These are phyloP conservation scores for Cairina moschata DNA, from an alignment of 2,113 vertebrate genomes.

Conservation along the genomic window DNA sequence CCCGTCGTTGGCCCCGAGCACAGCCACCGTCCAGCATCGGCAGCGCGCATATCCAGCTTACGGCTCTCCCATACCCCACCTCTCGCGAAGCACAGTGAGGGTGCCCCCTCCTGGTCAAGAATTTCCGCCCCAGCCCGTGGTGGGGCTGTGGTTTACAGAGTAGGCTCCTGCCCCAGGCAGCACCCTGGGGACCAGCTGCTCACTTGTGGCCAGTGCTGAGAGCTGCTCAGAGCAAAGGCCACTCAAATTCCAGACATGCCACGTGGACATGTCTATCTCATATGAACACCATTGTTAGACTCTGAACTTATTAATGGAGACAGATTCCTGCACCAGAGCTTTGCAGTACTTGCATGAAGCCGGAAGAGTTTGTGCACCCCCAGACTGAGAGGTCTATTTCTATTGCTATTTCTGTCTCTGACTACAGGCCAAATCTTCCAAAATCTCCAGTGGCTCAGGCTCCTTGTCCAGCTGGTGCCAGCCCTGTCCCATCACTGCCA, in stretches of 20 bases:
- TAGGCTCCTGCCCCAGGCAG: neutral
- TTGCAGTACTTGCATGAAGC: neutral
- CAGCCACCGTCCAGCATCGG: too few relatives aligned
- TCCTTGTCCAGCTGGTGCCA: neutral
- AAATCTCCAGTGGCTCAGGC: neutral
- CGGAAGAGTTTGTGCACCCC: neutral
- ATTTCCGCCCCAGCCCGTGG: too few relatives aligned
- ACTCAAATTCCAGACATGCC: neutral
- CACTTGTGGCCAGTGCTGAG: neutral
- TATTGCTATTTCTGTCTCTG: neutral
- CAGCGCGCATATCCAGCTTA: neutral
- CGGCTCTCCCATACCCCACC: neutral
- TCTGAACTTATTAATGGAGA: neutral
- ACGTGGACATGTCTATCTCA: fast-evolving
- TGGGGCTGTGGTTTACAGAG: neutral
- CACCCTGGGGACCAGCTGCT: neutral
- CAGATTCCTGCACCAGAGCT: too few relatives aligned
- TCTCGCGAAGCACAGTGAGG: neutral
- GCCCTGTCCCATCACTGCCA: neutral
- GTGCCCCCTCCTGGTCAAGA: neutral
- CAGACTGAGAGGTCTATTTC: neutral
- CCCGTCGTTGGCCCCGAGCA: too few relatives aligned
- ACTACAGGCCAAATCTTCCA: neutral
- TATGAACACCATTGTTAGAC: too few relatives aligned
- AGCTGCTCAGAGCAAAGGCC: too few relatives aligned